A percentile compares a stretch with the other conserved stretches of the same genome.
These are phyloP conservation scores for Heteractis magnifica DNA, from an alignment of 92 coral and sea anemone species.

Conservation along the genomic window DNA sequence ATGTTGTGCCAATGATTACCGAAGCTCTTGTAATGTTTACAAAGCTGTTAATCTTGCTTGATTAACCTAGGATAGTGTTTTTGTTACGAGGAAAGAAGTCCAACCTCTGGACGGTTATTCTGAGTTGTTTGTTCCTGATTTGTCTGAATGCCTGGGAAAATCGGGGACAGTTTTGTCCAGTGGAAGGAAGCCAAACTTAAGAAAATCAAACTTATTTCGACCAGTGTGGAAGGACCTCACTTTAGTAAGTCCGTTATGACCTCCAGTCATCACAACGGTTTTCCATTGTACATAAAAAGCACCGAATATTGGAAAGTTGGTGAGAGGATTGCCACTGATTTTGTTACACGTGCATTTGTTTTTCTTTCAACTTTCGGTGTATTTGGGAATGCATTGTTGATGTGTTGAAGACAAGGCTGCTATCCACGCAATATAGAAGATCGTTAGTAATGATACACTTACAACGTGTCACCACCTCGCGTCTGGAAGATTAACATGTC, in stretches of 20 bases:
- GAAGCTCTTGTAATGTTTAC: background rate
- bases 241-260: slow-evolving; percentile 2
- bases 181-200: background rate
- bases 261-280: background rate
- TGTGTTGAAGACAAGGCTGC: background rate
- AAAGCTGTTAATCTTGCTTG: background rate
- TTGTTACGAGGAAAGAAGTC: background rate
- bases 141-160: slow-evolving; percentile 30
- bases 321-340: background rate
- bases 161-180: background rate
- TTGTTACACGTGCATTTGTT: background rate
- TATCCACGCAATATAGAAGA: background rate
- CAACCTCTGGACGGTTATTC: background rate
- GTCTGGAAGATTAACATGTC: background rate
- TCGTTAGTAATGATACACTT: background rate
- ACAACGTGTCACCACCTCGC: background rate
- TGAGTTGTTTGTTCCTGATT: background rate
- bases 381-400: background rate
- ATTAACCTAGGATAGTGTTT: background rate
- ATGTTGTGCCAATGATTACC: background rate
- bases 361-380: background rate
- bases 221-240: background rate
- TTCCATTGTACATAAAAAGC: background rate
- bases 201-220: slow-evolving; percentile 8
- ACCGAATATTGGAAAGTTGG: background rate